phyloP scores from a whole-genome alignment of 2,113 vertebrate genomes.

The Oncorhynchus kisutch region DNA sequence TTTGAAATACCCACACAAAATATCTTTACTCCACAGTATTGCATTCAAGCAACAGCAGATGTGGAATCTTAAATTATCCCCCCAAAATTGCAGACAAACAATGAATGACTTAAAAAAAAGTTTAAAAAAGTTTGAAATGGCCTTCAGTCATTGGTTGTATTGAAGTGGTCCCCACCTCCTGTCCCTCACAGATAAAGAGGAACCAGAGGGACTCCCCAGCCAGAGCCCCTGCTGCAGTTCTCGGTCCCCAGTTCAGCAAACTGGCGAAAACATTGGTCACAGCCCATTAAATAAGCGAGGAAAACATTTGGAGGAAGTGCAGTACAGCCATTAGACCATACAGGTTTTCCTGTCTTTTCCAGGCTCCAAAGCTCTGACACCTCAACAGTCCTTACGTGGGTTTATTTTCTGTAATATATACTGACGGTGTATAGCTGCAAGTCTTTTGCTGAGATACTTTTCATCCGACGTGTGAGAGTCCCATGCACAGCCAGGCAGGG shows the following conservation, averaged over 20 bases:
- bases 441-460: slow-evolving; percentile 4
- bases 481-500: not conserved
- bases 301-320: slow-evolving; percentile 53
- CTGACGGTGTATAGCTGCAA: slow-evolving; percentile 53
- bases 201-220: slow-evolving; percentile 22
- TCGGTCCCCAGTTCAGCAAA: slow-evolving; percentile 31
- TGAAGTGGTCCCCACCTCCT: slow-evolving; percentile 19
- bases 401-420: slow-evolving; percentile 24
- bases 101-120: not conserved
- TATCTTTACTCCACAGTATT: slow-evolving; percentile 22
- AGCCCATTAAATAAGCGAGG: slow-evolving; percentile 39
- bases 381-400: not conserved
- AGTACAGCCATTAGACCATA: slow-evolving; percentile 40
- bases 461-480: not conserved
- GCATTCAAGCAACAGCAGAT: slow-evolving; percentile 11
- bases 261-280: slow-evolving; percentile 50
- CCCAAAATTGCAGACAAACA: not conserved
- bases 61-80: slow-evolving; percentile 5
- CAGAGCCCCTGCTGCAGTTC: slow-evolving; percentile 25
- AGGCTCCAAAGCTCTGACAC: not conserved
- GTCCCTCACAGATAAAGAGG: slow-evolving; percentile 73
- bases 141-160: slow-evolving; percentile 1
- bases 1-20: not conserved
- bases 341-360: not conserved
- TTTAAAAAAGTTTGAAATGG: not conserved